Conservation (phyloP, 2,797 vertebrate genomes). For the Protonibea diacanthus region DNA sequence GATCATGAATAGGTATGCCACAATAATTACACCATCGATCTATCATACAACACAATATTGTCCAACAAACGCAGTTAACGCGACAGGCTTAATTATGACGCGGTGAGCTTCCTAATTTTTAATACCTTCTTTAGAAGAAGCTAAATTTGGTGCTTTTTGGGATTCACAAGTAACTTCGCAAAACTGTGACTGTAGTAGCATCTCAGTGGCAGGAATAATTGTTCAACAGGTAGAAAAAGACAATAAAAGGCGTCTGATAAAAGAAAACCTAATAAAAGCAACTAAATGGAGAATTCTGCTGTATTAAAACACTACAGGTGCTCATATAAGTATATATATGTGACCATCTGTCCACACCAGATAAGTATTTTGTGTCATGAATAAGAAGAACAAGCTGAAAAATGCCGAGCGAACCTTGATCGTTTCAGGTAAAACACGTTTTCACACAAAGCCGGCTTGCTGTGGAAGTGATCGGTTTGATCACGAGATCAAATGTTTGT, state of each 20-base stretch:
- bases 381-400: not conserved
- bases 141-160: not conserved
- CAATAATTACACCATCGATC: no score
- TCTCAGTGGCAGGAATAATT: not conserved
- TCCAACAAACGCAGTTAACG: no score
- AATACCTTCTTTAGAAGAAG: not conserved
- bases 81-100: no score
- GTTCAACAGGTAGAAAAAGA: not conserved
- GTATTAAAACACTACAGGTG: not conserved
- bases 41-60: no score
- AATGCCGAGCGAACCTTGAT: not conserved
- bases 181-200: not conserved
- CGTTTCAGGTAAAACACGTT: not conserved
- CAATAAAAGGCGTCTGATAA: not conserved
- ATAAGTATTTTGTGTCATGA: not conserved
- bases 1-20: no score
- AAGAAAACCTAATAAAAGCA: not conserved
- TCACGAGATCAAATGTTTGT: conserved; percentile 7
- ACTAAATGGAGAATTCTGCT: not conserved
- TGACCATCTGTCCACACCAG: no score
- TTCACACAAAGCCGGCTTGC: not conserved
- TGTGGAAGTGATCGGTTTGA: not conserved
- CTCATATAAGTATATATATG: no score
- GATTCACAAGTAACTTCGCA: not conserved
- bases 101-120: not conserved